These are phyloP conservation scores for Drosophila monieri DNA, from an alignment of 2,888 invertebrate species.

Conservation along the genomic window DNA sequence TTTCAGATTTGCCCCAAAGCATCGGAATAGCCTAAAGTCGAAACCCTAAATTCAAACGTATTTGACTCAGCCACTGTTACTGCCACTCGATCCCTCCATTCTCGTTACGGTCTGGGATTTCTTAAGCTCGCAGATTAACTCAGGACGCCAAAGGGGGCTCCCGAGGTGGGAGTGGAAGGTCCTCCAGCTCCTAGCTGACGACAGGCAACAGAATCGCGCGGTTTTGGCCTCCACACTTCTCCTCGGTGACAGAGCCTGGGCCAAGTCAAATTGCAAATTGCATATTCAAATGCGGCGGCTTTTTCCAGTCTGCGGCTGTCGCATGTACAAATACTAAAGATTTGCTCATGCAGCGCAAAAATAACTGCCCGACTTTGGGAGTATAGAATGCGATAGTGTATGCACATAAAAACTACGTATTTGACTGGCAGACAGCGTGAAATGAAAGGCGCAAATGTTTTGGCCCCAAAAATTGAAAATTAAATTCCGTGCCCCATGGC, in stretches of 20 bases:
- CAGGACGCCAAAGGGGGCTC: slow-evolving; percentile 30
- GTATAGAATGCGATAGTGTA: slow-evolving; percentile 18
- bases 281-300: slow-evolving; percentile 77
- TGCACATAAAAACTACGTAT: slow-evolving; percentile 3
- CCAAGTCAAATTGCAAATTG: slow-evolving; percentile 80
- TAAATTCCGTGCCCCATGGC: slow-evolving; percentile 49
- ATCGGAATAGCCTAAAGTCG: neutral
- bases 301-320: slow-evolving; percentile 76
- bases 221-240: slow-evolving; percentile 60
- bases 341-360: slow-evolving; percentile 76
- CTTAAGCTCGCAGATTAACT: slow-evolving; percentile 77
- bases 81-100: slow-evolving; percentile 16
- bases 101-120: slow-evolving; percentile 63
- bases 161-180: neutral
- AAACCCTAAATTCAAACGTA: neutral
- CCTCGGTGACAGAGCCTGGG: slow-evolving; percentile 29
- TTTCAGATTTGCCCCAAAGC: neutral
- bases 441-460: slow-evolving; percentile 65
- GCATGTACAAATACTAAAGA: slow-evolving; percentile 76
- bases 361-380: slow-evolving; percentile 65
- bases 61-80: slow-evolving; percentile 32
- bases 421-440: slow-evolving; percentile 43
- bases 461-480: slow-evolving; percentile 69
- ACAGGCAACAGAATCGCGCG: slow-evolving; percentile 48
- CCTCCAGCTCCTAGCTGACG: slow-evolving; percentile 43